A percentile compares a stretch with the other conserved stretches of the same genome.
phyloP scores from a whole-genome alignment of 1,140 invertebrate species.

The Bombus consobrinus region DNA sequence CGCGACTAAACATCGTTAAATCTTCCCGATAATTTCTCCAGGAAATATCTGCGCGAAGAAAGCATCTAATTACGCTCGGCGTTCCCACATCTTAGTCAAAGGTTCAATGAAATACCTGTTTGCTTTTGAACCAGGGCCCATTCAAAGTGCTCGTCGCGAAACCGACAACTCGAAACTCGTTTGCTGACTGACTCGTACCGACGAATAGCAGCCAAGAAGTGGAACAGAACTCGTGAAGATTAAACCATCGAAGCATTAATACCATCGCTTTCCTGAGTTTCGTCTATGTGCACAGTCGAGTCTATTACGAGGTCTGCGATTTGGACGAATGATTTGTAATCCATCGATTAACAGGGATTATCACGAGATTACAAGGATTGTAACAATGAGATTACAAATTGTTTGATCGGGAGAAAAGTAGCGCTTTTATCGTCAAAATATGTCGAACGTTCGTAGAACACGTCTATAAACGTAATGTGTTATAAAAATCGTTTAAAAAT shows the following conservation, averaged over 20 bases:
- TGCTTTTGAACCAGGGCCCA: too few species aligned
- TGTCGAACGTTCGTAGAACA: too few species aligned
- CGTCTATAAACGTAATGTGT: too few species aligned
- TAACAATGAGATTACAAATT: background rate
- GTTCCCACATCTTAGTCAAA: background rate
- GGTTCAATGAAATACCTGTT: background rate
- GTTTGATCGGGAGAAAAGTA: background rate
- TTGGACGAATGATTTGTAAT: background rate
- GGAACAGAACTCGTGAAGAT: background rate
- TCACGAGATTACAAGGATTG: background rate
- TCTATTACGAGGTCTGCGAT: background rate
- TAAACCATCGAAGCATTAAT: slow-evolving; percentile 20
- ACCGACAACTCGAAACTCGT: background rate
- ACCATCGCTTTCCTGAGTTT: background rate
- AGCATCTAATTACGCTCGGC: background rate
- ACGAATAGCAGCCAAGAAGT: background rate
- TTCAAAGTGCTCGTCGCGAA: background rate
- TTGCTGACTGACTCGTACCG: background rate
- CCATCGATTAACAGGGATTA: background rate
- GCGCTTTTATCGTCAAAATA: too few species aligned
- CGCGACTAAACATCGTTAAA: background rate
- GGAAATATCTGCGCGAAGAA: background rate
- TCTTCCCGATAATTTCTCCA: background rate
- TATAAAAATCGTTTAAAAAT: too few species aligned
- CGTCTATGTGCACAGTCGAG: background rate